A percentile compares a stretch with the other conserved stretches of the same genome.
phyloP scores from a whole-genome alignment of 64 coral and sea anemone genomes.

The Porites lutea region DNA sequence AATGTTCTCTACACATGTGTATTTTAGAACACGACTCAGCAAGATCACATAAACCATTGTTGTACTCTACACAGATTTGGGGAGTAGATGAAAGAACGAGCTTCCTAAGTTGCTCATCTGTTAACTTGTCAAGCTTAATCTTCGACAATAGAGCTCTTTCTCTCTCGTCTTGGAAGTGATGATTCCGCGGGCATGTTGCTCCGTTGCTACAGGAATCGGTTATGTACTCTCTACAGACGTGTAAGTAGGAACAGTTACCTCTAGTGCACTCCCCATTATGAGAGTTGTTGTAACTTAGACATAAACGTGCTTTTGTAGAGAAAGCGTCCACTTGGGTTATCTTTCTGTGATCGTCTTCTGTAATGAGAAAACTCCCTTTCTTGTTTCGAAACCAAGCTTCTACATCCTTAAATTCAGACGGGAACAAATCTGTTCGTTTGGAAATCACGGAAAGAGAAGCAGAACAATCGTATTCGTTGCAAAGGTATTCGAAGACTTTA shows the following conservation, averaged over 20 bases:
- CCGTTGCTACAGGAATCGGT: constrained; percentile 42
- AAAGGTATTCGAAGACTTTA: constrained; percentile 62
- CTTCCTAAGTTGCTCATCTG: constrained; percentile 41
- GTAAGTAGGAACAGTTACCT: constrained; percentile 54
- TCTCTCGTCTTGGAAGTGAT: constrained; percentile 49
- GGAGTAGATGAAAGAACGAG: constrained; percentile 51
- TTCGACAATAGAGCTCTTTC: constrained; percentile 27
- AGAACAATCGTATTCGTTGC: constrained; percentile 42
- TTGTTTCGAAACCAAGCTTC: constrained; percentile 63
- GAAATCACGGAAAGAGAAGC: constrained; percentile 53
- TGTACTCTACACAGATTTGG: constrained; percentile 67
- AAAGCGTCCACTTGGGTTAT: constrained; percentile 55
- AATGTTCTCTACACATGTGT: constrained; percentile 46
- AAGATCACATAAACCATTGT: constrained; percentile 26
- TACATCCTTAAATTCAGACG: constrained; percentile 19
- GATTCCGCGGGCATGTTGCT: constrained; percentile 50
- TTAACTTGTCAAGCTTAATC: constrained; percentile 53
- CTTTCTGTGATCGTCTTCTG: constrained; percentile 40
- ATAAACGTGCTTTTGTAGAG: constrained; percentile 42
- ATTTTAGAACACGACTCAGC: constrained; percentile 27
- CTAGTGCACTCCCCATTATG: constrained; percentile 6
- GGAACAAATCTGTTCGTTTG: constrained; percentile 48
- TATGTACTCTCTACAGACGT: constrained; percentile 69
- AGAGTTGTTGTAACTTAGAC: constrained; percentile 47
- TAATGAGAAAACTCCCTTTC: constrained; percentile 49